Base-by-base conservation (phyloP, 2,113 vertebrate species). In the Indri indri region DNA sequence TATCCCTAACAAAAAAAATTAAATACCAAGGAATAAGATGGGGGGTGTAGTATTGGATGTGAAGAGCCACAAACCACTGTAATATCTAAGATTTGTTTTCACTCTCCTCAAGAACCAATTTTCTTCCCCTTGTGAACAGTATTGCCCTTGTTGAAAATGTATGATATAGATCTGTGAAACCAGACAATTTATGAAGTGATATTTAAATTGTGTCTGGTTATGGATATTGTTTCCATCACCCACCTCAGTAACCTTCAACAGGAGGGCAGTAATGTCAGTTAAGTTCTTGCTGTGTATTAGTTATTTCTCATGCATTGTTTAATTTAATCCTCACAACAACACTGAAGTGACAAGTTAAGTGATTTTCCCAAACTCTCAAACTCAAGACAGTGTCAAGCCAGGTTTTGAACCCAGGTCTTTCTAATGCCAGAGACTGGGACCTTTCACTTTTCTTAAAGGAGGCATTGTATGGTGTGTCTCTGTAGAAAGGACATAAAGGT, bases 81-180 rank as follows among this genome's bases (percentile, higher is more conserved):
- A 82, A 57, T 85, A 83, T 6, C 20, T 92, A 71, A 84, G 47
- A 37, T 57, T 54, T 77, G 77, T 42, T 80, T 91, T 59, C 61
- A 70, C 18, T 54, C 20, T 90, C 32, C 52, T 17, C n/a, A 42
- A 76, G 42, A 97, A 84, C 45, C 47, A 88, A 1, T 82, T 92
- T 93, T 89, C 86, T 85, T 82, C 52, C 54, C 37, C 45, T 76
- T 70, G 34, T 84, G 80, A 30, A 23, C 2, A 37, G 7, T 79
- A n/a, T 27, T 54, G 52, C 30, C 14, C 42, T 42, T 79, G 22
- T 76, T 89, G 79, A 95, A 74, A 95, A 88, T 73, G 34, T 14
- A 23, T 61, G 65, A 12, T 92, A 42, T 5, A 92, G n/a, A 91
- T 89, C 59, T 94, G 57, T 70, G 91, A 89, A 83, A 92, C 32